Evolutionary conservation across 2,113 vertebrate species (phyloP).

Genomic region (Apodemus speciosus): DNA sequence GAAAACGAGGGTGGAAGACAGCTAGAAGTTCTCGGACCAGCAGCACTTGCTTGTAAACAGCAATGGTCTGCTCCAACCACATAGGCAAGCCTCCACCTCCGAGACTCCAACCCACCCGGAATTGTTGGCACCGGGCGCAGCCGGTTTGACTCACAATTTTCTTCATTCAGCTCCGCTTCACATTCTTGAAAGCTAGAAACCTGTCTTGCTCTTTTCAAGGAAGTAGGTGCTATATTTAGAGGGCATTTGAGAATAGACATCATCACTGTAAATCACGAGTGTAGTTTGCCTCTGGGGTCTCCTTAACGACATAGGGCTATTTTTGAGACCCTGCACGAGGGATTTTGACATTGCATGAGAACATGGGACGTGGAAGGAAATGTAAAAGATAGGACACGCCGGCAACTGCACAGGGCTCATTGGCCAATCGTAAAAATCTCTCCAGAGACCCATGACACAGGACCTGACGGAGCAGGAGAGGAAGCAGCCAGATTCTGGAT

Average conservation of each 20-base stretch:
- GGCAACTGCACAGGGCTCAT: background rate
- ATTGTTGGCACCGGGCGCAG: background rate
- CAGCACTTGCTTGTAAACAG: background rate
- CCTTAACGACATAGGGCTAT: slow-evolving; percentile 44
- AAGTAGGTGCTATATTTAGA: slow-evolving; percentile 51
- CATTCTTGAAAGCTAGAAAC: slow-evolving; percentile 27
- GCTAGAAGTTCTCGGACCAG: background rate
- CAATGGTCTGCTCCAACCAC: background rate
- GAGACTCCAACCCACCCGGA: background rate
- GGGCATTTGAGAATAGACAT: slow-evolving; percentile 46
- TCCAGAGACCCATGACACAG: background rate
- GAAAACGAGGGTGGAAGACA: slow-evolving; percentile 52
- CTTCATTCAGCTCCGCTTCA: slow-evolving; percentile 10
- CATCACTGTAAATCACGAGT: background rate
- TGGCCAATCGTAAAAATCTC: background rate
- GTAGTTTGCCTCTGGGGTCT: background rate
- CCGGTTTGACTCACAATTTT: background rate
- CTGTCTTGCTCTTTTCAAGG: slow-evolving; percentile 16
- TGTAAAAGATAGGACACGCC: background rate
- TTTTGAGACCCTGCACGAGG: slow-evolving; percentile 37
- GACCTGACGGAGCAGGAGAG: background rate
- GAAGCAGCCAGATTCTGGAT: background rate
- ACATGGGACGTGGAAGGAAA: background rate
- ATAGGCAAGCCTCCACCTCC: background rate
- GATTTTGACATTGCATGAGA: slow-evolving; percentile 5